phyloP scores from a whole-genome alignment of 2,113 vertebrate genomes.

The Cervus canadensis region DNA sequence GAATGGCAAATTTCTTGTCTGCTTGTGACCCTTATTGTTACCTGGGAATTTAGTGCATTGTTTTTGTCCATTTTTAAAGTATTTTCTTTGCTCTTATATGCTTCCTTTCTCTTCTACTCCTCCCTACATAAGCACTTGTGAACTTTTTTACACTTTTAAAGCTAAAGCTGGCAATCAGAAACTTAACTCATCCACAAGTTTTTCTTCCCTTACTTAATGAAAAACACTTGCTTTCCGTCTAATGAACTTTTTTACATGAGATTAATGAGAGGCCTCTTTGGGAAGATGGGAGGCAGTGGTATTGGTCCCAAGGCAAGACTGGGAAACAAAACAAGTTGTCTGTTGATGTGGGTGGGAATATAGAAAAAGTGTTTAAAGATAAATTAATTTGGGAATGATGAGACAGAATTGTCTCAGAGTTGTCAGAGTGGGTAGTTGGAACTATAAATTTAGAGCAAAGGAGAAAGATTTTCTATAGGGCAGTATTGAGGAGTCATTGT shows the following conservation, averaged over 20 bases:
- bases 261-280: neutral
- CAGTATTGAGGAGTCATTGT: neutral
- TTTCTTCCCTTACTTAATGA: neutral
- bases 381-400: neutral
- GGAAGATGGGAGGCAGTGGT: neutral
- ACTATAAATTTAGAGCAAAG: neutral
- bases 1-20: neutral
- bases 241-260: neutral
- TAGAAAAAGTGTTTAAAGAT: neutral
- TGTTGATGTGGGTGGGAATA: neutral
- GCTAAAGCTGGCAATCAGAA: neutral
- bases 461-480: neutral
- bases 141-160: neutral
- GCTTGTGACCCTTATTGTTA: neutral
- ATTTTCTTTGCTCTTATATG: neutral
- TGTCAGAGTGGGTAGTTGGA: neutral
- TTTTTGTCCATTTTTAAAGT: neutral
- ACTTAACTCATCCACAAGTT: neutral
- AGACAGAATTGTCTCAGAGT: neutral
- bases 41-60: neutral
- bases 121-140: neutral
- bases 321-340: neutral
- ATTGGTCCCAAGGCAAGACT: neutral
- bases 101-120: neutral
- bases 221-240: neutral